Percentiles rank a stretch among this genome's conserved stretches.
Evolutionary conservation across 30 jellyfish, hydroid and myxozoan genomes (phyloP).

Genomic region (Aurelia sp.): DNA sequence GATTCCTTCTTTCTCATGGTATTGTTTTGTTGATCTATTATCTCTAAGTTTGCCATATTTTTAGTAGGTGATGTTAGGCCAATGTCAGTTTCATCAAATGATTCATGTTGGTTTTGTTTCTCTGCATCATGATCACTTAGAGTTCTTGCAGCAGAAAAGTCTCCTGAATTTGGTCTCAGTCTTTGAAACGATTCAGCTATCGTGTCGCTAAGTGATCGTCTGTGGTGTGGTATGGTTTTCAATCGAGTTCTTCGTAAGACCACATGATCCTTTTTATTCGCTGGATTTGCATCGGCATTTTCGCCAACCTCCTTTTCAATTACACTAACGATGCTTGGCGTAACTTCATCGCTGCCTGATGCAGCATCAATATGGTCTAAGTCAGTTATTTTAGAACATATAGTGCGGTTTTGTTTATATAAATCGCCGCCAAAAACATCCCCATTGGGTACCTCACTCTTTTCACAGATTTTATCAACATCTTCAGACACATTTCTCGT

Average conservation of each 20-base stretch:
- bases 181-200: constrained; percentile 56
- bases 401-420: background rate
- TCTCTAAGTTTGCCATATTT: too few species aligned
- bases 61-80: too few species aligned
- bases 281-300: background rate
- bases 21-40: too few species aligned
- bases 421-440: background rate
- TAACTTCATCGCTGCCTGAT: background rate
- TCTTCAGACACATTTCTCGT: background rate
- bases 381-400: background rate
- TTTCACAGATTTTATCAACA: background rate
- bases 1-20: too few species aligned
- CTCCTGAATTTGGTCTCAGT: constrained; percentile 35
- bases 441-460: background rate
- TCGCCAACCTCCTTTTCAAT: background rate
- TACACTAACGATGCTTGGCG: background rate
- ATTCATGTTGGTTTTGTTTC: too few species aligned
- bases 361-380: background rate
- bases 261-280: background rate
- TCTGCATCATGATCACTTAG: too few species aligned
- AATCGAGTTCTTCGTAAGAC: constrained; percentile 16
- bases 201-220: constrained; percentile 65
- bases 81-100: too few species aligned
- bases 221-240: background rate
- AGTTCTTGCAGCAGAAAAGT: constrained; percentile 4